Evolutionary conservation across 1,140 invertebrate species (phyloP), one percentile per base, ranked within the genome.

Genomic region (Centruroides vittatus): DNA sequence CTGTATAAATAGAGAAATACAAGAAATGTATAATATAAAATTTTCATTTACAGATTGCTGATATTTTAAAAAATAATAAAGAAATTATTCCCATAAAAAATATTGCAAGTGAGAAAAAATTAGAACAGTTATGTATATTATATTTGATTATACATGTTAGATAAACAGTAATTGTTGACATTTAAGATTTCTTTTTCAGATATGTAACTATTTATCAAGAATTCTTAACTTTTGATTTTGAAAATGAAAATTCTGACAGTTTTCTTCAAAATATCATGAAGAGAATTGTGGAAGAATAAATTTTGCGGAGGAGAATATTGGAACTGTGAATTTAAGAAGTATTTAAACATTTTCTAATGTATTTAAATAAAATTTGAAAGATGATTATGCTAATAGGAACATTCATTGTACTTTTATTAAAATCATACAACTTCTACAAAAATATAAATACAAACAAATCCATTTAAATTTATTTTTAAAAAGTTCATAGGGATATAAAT

Each of bases 231-330:
- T 50, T 61, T 47, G 49, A 61, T 61, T 5, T 57, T 4, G 13
- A 57, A 13, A 47, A 23, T 8, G 12, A 57, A 53, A 35, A 58
- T 35, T 8, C 47, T 10, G 23, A 35, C 11, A 47, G 36, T 5
- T 61, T 61, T 53, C 53, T 61, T 41, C 6, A 7, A 9, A 57
- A 52, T 54, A 46, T 61, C 6, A 57, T 57, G 48, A 50, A 60
- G 13, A 53, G 8, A 57, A 10, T 23, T 23, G 2, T 23, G 23
- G 23, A 23, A 23, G 23, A 23, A 23, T 23, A 23, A 23, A 23
- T 23, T 23, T 23, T 23, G 23, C 23, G 2, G 23, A 23, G 23
- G 23, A 23, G 23, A 23, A 23, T 23, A 23, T 23, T 23, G 23
- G 23, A 23, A 23, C 23, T 23, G 23, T 23, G 23, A 23, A 23